Evolutionary conservation across 35 echinoderm and acorn worm species (phyloP).

Genomic region (Hemicentrotus pulcherrimus): DNA sequence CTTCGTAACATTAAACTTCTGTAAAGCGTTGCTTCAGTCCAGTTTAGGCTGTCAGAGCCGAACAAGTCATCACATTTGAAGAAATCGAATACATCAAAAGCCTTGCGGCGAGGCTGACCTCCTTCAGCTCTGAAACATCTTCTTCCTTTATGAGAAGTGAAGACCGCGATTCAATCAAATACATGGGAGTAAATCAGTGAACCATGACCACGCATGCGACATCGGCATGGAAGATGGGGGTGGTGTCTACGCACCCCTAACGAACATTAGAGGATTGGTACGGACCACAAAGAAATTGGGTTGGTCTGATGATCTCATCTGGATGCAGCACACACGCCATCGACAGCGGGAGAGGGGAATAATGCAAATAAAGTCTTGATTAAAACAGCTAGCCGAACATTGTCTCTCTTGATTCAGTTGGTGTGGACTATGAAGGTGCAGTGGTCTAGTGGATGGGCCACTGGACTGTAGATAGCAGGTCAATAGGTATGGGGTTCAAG

Average conservation of each 20-base stretch:
- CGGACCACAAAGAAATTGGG: not conserved
- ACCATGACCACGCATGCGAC: not conserved
- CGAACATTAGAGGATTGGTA: not conserved
- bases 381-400: not conserved
- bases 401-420: not conserved
- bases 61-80: not conserved
- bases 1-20: not conserved
- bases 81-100: not conserved
- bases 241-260: not conserved
- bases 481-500: too few species aligned
- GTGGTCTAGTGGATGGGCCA: too few species aligned
- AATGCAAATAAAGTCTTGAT: slow-evolving; percentile 19
- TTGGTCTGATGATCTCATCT: not conserved
- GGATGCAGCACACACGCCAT: not conserved
- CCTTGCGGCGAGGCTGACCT: not conserved
- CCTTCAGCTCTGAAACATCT: not conserved
- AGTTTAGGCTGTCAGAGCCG: not conserved
- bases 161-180: not conserved
- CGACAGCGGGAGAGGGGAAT: not conserved
- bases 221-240: not conserved
- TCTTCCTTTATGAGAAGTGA: not conserved
- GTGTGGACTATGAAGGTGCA: not conserved
- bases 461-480: too few species aligned
- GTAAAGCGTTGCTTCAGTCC: not conserved
- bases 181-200: not conserved